Conservation (phyloP, 1,140 invertebrate species). For the Venturia canescens region DNA sequence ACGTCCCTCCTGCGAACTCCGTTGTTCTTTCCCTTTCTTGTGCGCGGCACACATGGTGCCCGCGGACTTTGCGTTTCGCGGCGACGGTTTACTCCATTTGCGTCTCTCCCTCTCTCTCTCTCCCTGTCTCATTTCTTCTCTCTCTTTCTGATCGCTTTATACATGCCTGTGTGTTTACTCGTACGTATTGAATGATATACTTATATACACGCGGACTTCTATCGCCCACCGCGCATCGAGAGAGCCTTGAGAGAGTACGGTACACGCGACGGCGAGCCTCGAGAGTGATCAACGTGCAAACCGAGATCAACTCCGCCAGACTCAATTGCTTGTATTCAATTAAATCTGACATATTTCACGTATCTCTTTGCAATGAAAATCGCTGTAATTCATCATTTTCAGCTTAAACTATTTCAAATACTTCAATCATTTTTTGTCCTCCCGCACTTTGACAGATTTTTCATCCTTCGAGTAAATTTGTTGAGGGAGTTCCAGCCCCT, state of each 20-base stretch:
- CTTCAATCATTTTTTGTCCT: background rate
- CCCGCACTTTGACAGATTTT: background rate
- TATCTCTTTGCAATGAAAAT: background rate
- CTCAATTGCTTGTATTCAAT: conserved; percentile 21
- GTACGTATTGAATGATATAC: too few species aligned
- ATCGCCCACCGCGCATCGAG: conserved; percentile 32
- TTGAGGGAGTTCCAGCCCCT: too few species aligned
- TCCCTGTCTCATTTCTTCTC: too few species aligned
- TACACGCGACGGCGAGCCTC: conserved; percentile 27
- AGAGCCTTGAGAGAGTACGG: conserved; percentile 35
- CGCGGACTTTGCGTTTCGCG: background rate
- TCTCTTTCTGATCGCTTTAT: conserved; percentile 17
- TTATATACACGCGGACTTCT: background rate
- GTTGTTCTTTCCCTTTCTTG: conserved; percentile 42
- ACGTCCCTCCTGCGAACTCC: conserved; percentile 25
- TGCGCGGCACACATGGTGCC: conserved; percentile 8
- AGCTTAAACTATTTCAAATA: background rate
- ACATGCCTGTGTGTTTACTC: background rate
- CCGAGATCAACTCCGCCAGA: conserved; percentile 17
- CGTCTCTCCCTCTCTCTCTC: background rate
- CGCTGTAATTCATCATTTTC: background rate
- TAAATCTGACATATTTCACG: conserved; percentile 2
- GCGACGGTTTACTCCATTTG: conserved; percentile 20
- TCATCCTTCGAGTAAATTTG: background rate
- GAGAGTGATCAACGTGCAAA: conserved; percentile 30